Evolutionary conservation across 2,113 vertebrate species (phyloP).

Genomic region (Leptosomus discolor): DNA sequence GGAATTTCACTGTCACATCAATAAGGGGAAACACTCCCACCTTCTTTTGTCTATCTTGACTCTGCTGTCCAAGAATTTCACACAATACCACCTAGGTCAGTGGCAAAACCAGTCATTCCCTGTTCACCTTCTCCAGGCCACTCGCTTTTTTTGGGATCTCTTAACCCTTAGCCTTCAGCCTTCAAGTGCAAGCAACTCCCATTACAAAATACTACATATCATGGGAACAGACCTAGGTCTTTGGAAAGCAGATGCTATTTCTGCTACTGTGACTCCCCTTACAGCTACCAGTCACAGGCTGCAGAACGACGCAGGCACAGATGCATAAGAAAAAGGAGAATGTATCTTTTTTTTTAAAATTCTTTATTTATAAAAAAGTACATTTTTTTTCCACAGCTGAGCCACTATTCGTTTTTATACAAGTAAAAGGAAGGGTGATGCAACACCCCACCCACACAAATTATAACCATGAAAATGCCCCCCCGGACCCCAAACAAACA

Average conservation of each 20-base stretch:
- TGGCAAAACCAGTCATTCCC: neutral
- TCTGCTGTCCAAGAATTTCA: neutral
- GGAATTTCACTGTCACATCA: neutral
- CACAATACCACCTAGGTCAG: neutral
- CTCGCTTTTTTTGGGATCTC: neutral
- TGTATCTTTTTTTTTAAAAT: conserved; percentile 74
- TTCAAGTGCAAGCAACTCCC: neutral
- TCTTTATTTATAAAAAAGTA: conserved; percentile 87
- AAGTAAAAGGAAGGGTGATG: conserved; percentile 75
- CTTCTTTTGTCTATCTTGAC: neutral
- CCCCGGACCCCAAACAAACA: conserved; percentile 27
- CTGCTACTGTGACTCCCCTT: neutral
- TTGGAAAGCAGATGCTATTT: neutral
- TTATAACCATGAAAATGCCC: conserved; percentile 67
- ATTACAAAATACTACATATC: neutral
- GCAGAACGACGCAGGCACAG: neutral
- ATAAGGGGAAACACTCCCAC: neutral
- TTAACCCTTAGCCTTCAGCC: neutral
- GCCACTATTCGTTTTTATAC: conserved; percentile 76
- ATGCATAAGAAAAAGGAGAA: neutral
- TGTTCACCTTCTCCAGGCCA: neutral
- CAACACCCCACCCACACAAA: conserved; percentile 67
- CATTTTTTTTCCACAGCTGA: conserved; percentile 77
- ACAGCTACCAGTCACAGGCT: neutral
- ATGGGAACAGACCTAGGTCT: neutral